Evolutionary conservation across 2,888 invertebrate species (phyloP), one percentile per base, ranked within the genome.

Genomic region (Amblyjoppa fuscipennis): DNA sequence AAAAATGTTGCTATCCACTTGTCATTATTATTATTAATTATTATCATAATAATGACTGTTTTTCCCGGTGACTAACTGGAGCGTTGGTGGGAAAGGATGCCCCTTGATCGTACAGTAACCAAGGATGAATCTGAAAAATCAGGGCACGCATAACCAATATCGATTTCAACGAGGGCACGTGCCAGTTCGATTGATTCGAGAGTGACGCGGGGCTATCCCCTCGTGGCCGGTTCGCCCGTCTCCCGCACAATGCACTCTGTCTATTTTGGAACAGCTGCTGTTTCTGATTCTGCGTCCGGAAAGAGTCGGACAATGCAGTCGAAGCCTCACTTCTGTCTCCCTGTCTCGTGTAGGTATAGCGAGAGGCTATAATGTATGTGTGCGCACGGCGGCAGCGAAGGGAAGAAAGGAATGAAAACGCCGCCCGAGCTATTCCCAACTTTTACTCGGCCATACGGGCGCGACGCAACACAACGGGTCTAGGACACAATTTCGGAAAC

Each of bases 221-320:
- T 49, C 70, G 69, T 56, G 45, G 31, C 38, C 53, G 20, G 31
- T 49, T 61, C 68, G 38, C 41, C 4, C 59, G 68, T 69, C 77
- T 71, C 64, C 66, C 61, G 82, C 76, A 78, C 83, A 75, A 86
- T 83, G 69, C 49, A 76, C 77, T 79, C 71, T 71, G 83, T 85
- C 81, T 85, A 70, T 79, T 78, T 85, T 79, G 81, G 83, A 78
- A 81, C 81, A 83, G 81, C 81, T 53, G 78, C 82, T 69, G 61
- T 74, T 66, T 69, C 84, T 38, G 73, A 64, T 83, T 74, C 79
- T 53, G 76, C 59, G 78, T 64, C 16, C 64, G 70, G 34, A 28
- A 71, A 61, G 70, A 45, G 49, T 51, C 79, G 79, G 41, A 79
- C 74, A 80, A 53, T 49, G 51, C 38, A 56, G 56, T 59, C 45